phyloP scores from a whole-genome alignment of 2,113 vertebrate genomes.

The Tragelaphus scriptus region DNA sequence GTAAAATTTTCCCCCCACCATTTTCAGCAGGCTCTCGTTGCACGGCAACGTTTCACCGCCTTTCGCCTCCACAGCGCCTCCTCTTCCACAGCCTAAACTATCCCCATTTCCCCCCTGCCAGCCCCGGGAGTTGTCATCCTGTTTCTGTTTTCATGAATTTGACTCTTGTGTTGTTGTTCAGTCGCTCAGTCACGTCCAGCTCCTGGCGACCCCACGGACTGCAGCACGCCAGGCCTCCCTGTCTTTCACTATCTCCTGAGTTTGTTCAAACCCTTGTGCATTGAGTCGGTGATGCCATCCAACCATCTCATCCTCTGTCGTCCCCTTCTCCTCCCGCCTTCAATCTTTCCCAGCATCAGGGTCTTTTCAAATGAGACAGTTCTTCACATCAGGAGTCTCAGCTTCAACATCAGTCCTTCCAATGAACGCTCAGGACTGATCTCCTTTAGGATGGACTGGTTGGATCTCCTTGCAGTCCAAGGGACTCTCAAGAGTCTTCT shows the following conservation, averaged over 20 bases:
- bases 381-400: background rate
- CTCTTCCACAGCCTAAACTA: background rate
- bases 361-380: background rate
- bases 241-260: background rate
- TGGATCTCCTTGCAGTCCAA: background rate
- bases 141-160: no score
- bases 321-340: background rate
- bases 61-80: background rate
- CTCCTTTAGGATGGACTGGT: background rate
- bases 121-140: fast-evolving
- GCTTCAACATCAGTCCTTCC: background rate
- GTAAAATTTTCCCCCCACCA: no score
- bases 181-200: fast-evolving
- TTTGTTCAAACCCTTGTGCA: background rate
- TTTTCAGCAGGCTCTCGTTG: fast-evolving
- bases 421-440: background rate
- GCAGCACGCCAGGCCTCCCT: background rate
- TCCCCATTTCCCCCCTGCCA: background rate
- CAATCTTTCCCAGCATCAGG: background rate
- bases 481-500: background rate
- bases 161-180: background rate
- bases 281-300: background rate
- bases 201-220: background rate
- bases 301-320: background rate
- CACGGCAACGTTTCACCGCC: background rate